Conservation (phyloP, 2,888 invertebrate species). For the Crematogaster levior region DNA sequence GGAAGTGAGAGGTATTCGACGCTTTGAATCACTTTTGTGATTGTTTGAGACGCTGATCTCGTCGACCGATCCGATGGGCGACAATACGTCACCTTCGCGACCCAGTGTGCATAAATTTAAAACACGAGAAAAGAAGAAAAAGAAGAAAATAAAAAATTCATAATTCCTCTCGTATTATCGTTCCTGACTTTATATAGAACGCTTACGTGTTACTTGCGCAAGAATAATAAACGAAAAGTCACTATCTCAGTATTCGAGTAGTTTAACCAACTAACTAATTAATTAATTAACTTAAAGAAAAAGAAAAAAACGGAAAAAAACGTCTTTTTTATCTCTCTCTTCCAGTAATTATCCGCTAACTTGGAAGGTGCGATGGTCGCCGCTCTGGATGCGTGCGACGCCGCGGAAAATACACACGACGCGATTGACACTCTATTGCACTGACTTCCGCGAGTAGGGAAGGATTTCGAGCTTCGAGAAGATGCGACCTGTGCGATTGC, state of each 20-base stretch:
- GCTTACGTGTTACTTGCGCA: slow-evolving; percentile 64
- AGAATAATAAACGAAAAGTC: slow-evolving; percentile 53
- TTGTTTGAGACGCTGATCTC: slow-evolving; percentile 45
- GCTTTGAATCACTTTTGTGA: slow-evolving; percentile 61
- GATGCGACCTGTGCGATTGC: slow-evolving; percentile 35
- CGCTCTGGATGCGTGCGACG: slow-evolving; percentile 52
- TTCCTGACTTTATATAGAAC: slow-evolving; percentile 69
- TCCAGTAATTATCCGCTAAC: slow-evolving; percentile 53
- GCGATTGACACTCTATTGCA: slow-evolving; percentile 44
- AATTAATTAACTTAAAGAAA: slow-evolving; percentile 44
- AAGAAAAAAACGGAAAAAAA: slow-evolving; percentile 42
- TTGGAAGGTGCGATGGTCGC: slow-evolving; percentile 51
- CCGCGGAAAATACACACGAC: slow-evolving; percentile 48
- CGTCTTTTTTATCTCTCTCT: slow-evolving; percentile 54
- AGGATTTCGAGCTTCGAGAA: slow-evolving; percentile 49
- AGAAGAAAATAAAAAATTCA: slow-evolving; percentile 55
- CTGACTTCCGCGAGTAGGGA: slow-evolving; percentile 40
- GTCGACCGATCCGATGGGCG: slow-evolving; percentile 46
- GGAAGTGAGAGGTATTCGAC: slow-evolving; percentile 65
- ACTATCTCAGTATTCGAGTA: slow-evolving; percentile 55
- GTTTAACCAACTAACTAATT: slow-evolving; percentile 36
- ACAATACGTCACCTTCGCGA: slow-evolving; percentile 46
- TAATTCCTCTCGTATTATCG: slow-evolving; percentile 71
- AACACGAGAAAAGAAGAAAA: slow-evolving; percentile 50
- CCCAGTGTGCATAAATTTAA: slow-evolving; percentile 46